Base-by-base conservation (phyloP, 37 sponge, comb jelly and placozoan species). In the Bolinopsis microptera region DNA sequence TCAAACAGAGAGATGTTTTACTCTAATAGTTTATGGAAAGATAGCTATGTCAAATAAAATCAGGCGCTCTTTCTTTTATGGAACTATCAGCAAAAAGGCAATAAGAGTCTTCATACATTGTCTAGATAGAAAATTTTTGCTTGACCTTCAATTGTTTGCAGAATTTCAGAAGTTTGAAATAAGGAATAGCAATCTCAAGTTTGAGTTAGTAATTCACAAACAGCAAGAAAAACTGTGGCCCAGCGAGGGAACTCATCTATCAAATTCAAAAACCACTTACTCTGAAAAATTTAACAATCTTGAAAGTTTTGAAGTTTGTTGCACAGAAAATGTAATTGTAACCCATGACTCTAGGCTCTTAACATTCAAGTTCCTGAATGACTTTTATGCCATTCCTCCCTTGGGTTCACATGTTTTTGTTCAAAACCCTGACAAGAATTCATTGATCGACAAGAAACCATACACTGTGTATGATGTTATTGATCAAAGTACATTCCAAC, bases 1-100 rank as follows among this genome's bases (percentile, higher is more conserved):
- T 93, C 74, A 74, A 69, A 93, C 33, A 36, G 90, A 86, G n/a
- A 39, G 90, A 27, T 39, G 90, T 3, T 86, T 16, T 38, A 86
- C 90, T 86, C 35, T 86, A 27, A 86, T 86, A 13, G 90, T 86
- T 2, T 86, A 86, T 27, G 35, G 90, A 21, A 39, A 41, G n/a
- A 41, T 40, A 9, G 3, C 90, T 8, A 3, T 34, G 2, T 2
- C 90, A 41, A 39, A 40, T 86, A 38, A 86, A 27, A 30, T 86
- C 26, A 86, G 61, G 61, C 5, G 36, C 0, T 86, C 27, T 27
- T 41, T 30, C n/a, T 34, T 36, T 40, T 86, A 86, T 26, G 90
- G 90, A 28, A 36, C 8, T 39, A 38, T 77, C 9, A 77, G 33
- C 18, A 32, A 77, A 0, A 77, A 35, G 22, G 32, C 21, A 2